Evolutionary conservation across 1,140 invertebrate species (phyloP).

Genomic region (Campodea augens): DNA sequence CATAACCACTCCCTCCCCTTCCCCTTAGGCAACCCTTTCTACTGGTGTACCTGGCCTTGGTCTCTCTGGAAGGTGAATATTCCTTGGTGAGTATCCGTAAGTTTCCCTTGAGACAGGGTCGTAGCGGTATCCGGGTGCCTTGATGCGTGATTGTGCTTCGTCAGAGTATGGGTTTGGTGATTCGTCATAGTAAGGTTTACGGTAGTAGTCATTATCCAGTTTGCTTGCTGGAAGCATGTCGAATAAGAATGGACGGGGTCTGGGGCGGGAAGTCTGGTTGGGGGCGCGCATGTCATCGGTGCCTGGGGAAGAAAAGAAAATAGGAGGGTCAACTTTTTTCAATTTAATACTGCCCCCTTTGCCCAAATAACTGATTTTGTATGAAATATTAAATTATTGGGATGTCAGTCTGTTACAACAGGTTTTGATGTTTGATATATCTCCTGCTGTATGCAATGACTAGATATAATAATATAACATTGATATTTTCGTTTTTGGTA

Average conservation of each 20-base stretch:
- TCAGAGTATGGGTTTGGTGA: slow-evolving; percentile 50
- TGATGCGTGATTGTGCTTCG: slow-evolving; percentile 34
- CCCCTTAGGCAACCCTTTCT: too few species aligned
- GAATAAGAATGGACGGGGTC: slow-evolving; percentile 31
- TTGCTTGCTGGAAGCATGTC: slow-evolving; percentile 37
- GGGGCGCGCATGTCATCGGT: slow-evolving; percentile 75
- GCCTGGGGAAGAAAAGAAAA: slow-evolving; percentile 31
- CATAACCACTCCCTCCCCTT: too few species aligned
- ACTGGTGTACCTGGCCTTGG: too few species aligned
- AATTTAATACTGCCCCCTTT: too few species aligned
- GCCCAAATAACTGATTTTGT: too few species aligned
- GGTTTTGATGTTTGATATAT: too few species aligned
- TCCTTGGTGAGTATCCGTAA: slow-evolving; percentile 66
- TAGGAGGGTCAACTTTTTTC: too few species aligned
- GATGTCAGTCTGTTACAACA: too few species aligned
- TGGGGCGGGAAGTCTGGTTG: slow-evolving; percentile 33
- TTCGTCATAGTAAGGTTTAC: slow-evolving; percentile 72
- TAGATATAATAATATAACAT: too few species aligned
- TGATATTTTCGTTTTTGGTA: too few species aligned
- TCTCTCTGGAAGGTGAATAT: slow-evolving; percentile 41
- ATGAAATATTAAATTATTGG: too few species aligned
- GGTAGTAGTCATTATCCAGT: slow-evolving; percentile 37
- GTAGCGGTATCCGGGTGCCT: slow-evolving; percentile 68
- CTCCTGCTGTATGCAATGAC: too few species aligned
- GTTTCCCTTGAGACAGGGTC: slow-evolving; percentile 67